Conservation (phyloP, 2,113 vertebrate genomes). For the Aptenodytes forsteri region DNA sequence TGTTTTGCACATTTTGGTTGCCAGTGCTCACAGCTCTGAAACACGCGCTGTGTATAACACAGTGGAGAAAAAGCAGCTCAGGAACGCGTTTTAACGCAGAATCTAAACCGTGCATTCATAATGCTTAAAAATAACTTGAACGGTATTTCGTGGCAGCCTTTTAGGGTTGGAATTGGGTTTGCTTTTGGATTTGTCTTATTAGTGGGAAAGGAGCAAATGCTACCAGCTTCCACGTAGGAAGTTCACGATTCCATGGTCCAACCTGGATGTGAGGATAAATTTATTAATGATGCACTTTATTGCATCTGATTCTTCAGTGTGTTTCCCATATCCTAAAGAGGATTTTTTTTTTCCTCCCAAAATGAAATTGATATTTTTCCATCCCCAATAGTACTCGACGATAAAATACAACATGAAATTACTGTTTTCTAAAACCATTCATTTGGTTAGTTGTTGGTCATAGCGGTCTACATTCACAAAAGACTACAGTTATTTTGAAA, state of each 20-base stretch:
- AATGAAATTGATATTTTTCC: background rate
- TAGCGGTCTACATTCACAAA: accelerated
- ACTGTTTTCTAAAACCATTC: background rate
- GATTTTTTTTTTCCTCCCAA: background rate
- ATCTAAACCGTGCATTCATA: background rate
- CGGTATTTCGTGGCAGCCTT: background rate
- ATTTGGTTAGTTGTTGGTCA: background rate
- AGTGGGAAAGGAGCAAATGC: background rate
- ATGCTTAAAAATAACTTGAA: background rate
- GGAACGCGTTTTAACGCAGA: background rate
- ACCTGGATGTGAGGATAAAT: background rate
- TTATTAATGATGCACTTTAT: background rate
- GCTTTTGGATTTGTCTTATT: background rate
- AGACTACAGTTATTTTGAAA: background rate
- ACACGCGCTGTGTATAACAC: background rate
- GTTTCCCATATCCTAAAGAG: background rate
- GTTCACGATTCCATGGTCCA: background rate
- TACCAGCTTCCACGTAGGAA: background rate
- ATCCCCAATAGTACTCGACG: accelerated
- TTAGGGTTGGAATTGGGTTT: background rate
- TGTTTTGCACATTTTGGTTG: background rate
- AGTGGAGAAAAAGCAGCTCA: background rate
- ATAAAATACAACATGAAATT: background rate
- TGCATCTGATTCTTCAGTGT: background rate
- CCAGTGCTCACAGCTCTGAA: background rate